Evolutionary conservation across 2,888 invertebrate genomes (phyloP), one percentile per base, ranked within the genome.

Genomic region (Clistopyga incitator): DNA sequence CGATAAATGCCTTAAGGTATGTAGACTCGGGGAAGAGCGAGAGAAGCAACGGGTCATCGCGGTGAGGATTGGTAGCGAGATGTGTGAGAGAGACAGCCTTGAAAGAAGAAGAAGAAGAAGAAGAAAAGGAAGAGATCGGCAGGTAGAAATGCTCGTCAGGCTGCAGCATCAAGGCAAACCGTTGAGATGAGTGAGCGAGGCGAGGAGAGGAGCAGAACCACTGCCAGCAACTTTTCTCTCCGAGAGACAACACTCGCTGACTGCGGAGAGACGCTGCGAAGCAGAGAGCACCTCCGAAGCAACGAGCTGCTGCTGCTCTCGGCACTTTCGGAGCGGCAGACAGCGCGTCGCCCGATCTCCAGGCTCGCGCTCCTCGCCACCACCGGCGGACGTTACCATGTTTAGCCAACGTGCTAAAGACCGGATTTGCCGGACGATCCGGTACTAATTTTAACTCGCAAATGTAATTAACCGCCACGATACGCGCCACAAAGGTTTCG

Each of bases 261-360:
- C 38, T 72, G 45, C 56, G 38, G 56, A 72, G 59, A 38, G 42
- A 72, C 72, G 47, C 54, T 20, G 42, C 8, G 54, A 23, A 13
- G 54, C 54, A 54, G 20, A 10, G n/a, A 52, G 20, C 20, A 52
- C 52, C 25, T 25, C 25, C 56, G 10, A 56, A 56, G 18, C 50
- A 50, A 18, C 29, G 10, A 75, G 75, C 81, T 85, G 75, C 81
- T n/a, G n/a, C n/a, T n/a, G n/a, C n/a, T n/a, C n/a, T 85, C 78
- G 71, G 82, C 85, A 86, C 85, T 84, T 85, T 84, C 84, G 84
- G 84, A 75, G 67, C 85, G 87, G 88, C 88, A 89, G 89, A 89
- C 89, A 88, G 89, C 89, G 88, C 88, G 89, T 89, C 89, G 89
- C 89, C 89, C 68, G 84, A 84, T 85, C 83, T 84, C 82, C 78